Evolutionary conservation across 2,888 invertebrate genomes (phyloP).

Genomic region (Microctonus aethiopoides): DNA sequence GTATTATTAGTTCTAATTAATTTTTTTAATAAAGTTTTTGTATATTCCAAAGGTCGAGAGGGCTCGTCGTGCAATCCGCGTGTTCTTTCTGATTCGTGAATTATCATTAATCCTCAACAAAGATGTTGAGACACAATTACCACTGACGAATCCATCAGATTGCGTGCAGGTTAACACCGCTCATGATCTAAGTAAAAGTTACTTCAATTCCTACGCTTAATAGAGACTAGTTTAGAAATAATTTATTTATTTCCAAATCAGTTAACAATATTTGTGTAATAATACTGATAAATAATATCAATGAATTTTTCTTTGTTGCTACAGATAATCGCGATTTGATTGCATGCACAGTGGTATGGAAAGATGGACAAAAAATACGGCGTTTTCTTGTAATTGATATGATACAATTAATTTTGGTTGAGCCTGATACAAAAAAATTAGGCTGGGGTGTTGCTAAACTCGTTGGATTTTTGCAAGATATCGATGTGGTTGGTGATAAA

Average conservation of each 20-base stretch:
- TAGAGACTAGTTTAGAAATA: slow-evolving; percentile 7
- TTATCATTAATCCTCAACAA: slow-evolving; percentile 83
- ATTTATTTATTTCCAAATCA: slow-evolving; percentile 55
- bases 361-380: slow-evolving; percentile 89
- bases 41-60: slow-evolving; percentile 77
- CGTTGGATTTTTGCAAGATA: slow-evolving; percentile 94
- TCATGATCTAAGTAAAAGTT: slow-evolving; percentile 87
- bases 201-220: slow-evolving; percentile 38
- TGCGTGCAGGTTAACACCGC: slow-evolving; percentile 94
- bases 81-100: slow-evolving; percentile 89
- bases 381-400: slow-evolving; percentile 97
- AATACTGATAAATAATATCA: neutral
- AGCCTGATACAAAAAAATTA: slow-evolving; percentile 92
- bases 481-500: slow-evolving; percentile 94
- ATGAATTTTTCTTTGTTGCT: slow-evolving; percentile 49
- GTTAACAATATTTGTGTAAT: slow-evolving; percentile 14
- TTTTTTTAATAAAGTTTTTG: slow-evolving; percentile 31
- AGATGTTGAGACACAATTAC: slow-evolving; percentile 87
- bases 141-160: slow-evolving; percentile 87
- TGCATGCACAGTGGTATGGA: slow-evolving; percentile 92
- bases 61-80: slow-evolving; percentile 89
- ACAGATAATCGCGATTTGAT: slow-evolving; percentile 97
- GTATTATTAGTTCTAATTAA: slow-evolving; percentile 12
- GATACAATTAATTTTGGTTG: slow-evolving; percentile 94
- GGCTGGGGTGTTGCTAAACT: slow-evolving; percentile 99